These are phyloP conservation scores for Schlechtendalia chinensis DNA, from an alignment of 1,140 invertebrate genomes.

Conservation along the genomic window DNA sequence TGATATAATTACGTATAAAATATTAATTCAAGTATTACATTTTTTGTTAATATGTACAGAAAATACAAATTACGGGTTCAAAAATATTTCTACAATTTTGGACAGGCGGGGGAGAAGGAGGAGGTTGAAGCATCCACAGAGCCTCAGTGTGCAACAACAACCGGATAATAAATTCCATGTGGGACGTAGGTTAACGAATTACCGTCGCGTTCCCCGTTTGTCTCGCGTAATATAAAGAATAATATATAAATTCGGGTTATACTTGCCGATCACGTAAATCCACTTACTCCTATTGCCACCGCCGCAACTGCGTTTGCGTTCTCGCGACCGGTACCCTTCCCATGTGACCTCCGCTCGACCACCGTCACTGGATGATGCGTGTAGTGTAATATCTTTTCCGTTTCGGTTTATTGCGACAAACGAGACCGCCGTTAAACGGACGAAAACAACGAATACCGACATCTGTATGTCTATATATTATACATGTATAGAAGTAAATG, in stretches of 20 bases:
- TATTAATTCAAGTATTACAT: too few relatives aligned
- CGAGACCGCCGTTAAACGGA: not conserved
- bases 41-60: too few relatives aligned
- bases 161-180: slow-evolving; percentile 10
- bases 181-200: not conserved
- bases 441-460: too few relatives aligned
- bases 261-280: slow-evolving; percentile 24
- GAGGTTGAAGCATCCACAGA: too few relatives aligned
- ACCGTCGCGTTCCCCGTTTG: not conserved
- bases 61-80: not conserved
- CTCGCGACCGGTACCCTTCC: not conserved
- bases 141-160: not conserved
- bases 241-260: not conserved
- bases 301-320: not conserved
- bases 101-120: too few relatives aligned
- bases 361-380: not conserved
- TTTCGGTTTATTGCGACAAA: not conserved
- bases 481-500: too few relatives aligned
- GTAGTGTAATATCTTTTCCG: not conserved
- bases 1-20: too few relatives aligned
- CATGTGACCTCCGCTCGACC: not conserved
- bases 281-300: slow-evolving; percentile 17
- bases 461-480: too few relatives aligned
- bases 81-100: too few relatives aligned
- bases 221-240: slow-evolving; percentile 2